phyloP scores from a whole-genome alignment of 2,888 invertebrate species.

The Listrodromus nycthemerus region DNA sequence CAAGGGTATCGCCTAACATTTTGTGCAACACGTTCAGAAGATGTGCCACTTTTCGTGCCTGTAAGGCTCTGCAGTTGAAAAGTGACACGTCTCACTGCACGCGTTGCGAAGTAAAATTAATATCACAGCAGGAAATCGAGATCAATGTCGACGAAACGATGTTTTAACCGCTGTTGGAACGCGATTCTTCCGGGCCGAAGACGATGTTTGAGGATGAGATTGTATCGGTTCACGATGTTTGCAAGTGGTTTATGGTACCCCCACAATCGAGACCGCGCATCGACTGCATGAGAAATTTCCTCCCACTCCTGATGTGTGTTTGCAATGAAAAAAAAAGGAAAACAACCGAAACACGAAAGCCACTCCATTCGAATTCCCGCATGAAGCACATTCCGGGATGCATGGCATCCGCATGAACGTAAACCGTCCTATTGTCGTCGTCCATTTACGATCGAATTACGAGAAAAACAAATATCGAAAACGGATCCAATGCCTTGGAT shows the following conservation, averaged over 20 bases:
- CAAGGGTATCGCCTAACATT: too few relatives aligned
- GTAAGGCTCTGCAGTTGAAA: too few relatives aligned
- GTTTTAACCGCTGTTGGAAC: slow-evolving; percentile 75
- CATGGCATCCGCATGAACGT: slow-evolving; percentile 47
- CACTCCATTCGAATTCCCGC: slow-evolving; percentile 32
- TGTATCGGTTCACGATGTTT: slow-evolving; percentile 72
- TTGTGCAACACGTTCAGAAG: too few relatives aligned
- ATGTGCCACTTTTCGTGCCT: too few relatives aligned
- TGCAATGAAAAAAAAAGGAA: slow-evolving; percentile 12
- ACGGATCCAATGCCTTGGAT: neutral
- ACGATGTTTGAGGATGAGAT: slow-evolving; percentile 75
- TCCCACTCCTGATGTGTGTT: slow-evolving; percentile 2
- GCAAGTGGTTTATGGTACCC: slow-evolving; percentile 75
- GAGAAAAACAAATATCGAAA: neutral
- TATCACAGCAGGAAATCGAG: slow-evolving; percentile 76
- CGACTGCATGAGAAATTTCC: slow-evolving; percentile 65
- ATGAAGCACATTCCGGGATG: slow-evolving; percentile 50
- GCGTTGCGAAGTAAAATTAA: slow-evolving; percentile 34
- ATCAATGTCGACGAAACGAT: slow-evolving; percentile 69
- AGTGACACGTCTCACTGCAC: too few relatives aligned
- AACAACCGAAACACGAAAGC: neutral
- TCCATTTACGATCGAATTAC: neutral
- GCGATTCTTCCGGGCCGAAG: slow-evolving; percentile 73
- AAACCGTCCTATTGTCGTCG: slow-evolving; percentile 32
- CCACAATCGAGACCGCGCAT: slow-evolving; percentile 69